Conservation (phyloP, 2,888 invertebrate genomes). For the Hydriomena furcata region DNA sequence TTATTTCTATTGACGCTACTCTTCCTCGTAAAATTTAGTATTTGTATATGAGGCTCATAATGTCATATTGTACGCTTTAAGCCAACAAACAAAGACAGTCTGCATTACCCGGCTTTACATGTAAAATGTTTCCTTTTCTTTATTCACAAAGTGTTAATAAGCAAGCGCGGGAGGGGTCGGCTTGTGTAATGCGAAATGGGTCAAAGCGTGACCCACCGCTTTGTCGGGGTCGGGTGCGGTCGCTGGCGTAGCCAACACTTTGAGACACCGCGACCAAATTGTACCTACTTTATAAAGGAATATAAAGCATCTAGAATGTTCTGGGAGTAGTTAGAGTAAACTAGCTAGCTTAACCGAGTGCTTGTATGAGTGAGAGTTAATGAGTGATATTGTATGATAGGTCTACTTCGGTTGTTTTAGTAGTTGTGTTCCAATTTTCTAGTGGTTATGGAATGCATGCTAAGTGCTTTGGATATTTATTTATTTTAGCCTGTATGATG, state of each 20-base stretch:
- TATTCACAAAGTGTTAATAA: constrained; percentile 21
- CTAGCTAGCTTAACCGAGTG: too few relatives aligned
- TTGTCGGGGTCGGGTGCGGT: constrained; percentile 19
- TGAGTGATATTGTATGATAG: too few relatives aligned
- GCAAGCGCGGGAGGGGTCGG: constrained; percentile 1
- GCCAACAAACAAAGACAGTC: too few relatives aligned
- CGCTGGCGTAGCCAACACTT: constrained; percentile 2
- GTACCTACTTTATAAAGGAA: constrained; percentile 1
- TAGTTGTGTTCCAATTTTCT: too few relatives aligned
- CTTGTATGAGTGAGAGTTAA: background rate
- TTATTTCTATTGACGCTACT: too few relatives aligned
- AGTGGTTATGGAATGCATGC: too few relatives aligned
- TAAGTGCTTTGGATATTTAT: too few relatives aligned
- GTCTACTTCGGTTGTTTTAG: too few relatives aligned
- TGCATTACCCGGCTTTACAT: background rate
- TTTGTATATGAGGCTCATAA: too few relatives aligned
- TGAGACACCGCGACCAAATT: constrained; percentile 2
- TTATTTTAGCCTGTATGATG: too few relatives aligned
- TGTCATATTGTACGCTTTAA: too few relatives aligned
- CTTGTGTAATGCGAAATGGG: constrained; percentile 27
- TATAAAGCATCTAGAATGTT: background rate
- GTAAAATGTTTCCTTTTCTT: constrained; percentile 2
- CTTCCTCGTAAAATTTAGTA: too few relatives aligned
- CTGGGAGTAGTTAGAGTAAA: background rate
- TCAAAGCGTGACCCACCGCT: constrained; percentile 27